Base-by-base conservation (phyloP, 1,140 invertebrate species). In the Drosophila eugracilis region DNA sequence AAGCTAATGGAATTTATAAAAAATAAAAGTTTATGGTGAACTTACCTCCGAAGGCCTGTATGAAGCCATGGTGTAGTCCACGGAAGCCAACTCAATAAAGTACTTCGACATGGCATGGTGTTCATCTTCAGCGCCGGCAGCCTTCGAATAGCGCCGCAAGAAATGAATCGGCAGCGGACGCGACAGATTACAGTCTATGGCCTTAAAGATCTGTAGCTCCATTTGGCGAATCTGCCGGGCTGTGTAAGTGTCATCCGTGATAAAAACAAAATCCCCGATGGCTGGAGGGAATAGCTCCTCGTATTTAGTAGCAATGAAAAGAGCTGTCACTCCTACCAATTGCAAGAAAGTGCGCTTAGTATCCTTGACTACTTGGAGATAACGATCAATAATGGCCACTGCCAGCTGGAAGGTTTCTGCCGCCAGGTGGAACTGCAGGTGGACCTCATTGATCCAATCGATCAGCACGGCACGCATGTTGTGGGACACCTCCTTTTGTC, bases 401-500 rank as follows among this genome's bases (percentile, higher is more conserved):
- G 97, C 95, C 74, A 99, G 92, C 91, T 97, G 97, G 22, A 99
- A 94, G 3, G 98, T 99, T 92, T 99, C 98, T 75, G 96, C 94
- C n/a, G 96, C 92, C 10, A 99, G 92, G 67, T 95, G 94, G 90
- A 99, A 99, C 90, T 97, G 95, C 60, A 94, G 92, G 86, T 99
- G 97, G 10, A 99, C 97, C 89, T 98, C 97, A 17, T 98, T 95
- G 21, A 99, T 92, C 98, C 98, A 99, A 91, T 99, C 97, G 65
- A 99, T 93, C 1, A 98, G 92, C 32, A 98, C 95, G 5, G 95
- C 93, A 60, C 98, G 94, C 97, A 99, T 99, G 84, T 95, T 95
- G 0, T 95, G 93, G 14, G 95, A 96, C 10, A 92, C 89, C 47
- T 91, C 91, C 58, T 92, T 78, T 76, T 96, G 94, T 2, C 92